Base-by-base conservation (phyloP, 2,888 invertebrate species). In the Kryphioiulus occultus region DNA sequence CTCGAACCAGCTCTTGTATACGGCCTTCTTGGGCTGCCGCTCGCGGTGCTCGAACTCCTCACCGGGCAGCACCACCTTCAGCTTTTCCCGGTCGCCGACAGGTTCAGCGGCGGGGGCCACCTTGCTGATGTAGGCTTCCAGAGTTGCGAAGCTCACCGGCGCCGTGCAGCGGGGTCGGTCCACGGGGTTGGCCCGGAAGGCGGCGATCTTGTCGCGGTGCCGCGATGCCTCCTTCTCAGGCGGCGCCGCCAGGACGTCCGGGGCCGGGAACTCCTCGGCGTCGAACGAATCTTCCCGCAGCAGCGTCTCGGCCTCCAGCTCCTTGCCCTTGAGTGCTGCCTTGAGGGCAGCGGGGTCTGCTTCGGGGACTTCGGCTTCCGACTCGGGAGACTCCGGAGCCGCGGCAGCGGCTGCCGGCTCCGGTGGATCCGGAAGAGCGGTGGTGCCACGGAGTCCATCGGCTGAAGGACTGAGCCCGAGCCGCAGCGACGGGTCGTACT, bases 1-100 rank as follows among this genome's bases (percentile, higher is more conserved):
- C 87, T 91, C 93, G 91, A 89, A 91, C 93, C 91, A 91, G 91
- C 91, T 92, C 91, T 91, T 92, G 90, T 91, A 92, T 88, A 91
- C 93, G 90, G 92, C 92, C 90, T 92, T 93, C 90, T 93, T 91
- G 0, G 94, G 94, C 32, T 94, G 94, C 90, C 87, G 88, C 42
- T 53, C 85, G 84, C 84, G 85, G 82, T 15, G n/a, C 32, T 59
- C 30, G 44, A 89, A 89, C 59, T 89, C 89, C 42, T 89, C 89
- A 17, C 87, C 88, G 2, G 89, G 89, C 22, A 89, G 87, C 30
- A 82, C 68, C 26, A 89, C 89, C 42, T 88, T 88, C 0, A 89
- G 68, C 32, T 89, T 89, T n/a, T 82, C 85, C 15, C 9, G 26
- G 26, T 44, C 88, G 15, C 44, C 9, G 17, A 19, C 7, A 22